Evolutionary conservation across 1,140 invertebrate species (phyloP).

Genomic region (Temnothorax curvispinosus): DNA sequence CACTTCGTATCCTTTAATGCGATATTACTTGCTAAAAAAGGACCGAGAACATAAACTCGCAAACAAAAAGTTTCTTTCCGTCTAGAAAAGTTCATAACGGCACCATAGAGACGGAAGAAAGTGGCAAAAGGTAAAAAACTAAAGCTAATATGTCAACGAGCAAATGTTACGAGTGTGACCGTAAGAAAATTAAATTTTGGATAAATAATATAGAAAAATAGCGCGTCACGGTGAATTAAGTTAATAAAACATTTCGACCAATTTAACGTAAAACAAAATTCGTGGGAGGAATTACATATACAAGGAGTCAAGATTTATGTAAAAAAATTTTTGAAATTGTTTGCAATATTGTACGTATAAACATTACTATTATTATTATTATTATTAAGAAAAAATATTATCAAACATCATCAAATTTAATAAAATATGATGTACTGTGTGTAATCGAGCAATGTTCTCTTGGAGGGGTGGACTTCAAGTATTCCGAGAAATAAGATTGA

Average conservation of each 20-base stretch:
- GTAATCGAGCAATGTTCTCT: neutral
- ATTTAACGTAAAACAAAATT: neutral
- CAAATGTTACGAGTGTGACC: conserved; percentile 11
- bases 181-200: conserved; percentile 35
- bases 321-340: neutral
- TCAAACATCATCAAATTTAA: neutral
- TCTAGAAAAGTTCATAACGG: conserved; percentile 36
- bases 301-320: neutral
- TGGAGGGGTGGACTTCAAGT: neutral
- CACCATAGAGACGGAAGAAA: conserved; percentile 24
- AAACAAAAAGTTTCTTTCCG: conserved; percentile 33
- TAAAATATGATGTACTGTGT: neutral
- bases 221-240: neutral
- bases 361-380: neutral
- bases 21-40: conserved; percentile 23
- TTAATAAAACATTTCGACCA: conserved; percentile 3
- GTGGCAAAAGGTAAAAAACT: conserved; percentile 17
- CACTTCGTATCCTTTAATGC: neutral
- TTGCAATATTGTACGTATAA: neutral
- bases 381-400: neutral
- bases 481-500: conserved; percentile 9
- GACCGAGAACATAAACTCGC: neutral
- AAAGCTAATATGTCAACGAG: neutral
- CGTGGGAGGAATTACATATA: neutral
- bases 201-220: conserved; percentile 7